Base-by-base conservation (phyloP, 1,140 invertebrate genomes). In the Drosophila funebris region DNA sequence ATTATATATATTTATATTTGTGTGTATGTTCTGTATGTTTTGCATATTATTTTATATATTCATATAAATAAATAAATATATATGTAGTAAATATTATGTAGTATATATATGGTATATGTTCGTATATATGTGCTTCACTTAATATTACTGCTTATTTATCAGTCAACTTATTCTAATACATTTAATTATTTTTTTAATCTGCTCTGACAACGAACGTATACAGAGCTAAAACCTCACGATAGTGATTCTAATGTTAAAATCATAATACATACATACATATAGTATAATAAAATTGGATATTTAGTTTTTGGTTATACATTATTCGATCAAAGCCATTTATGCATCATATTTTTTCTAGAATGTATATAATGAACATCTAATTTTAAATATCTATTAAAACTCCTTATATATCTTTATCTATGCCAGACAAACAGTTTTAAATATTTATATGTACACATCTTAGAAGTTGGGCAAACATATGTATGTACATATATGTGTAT, bases 131-230 rank as follows among this genome's bases (percentile, higher is more conserved):
- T 80, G 36, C 52, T 46, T 39, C 36, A 54, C 70, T 71, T 81
- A 78, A 75, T 52, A 54, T 58, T 87, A 73, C 44, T 66, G 46
- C 67, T 75, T 78, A 66, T 71, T 78, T 82, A 83, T 83, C 80
- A 83, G 80, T 83, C 80, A 83, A 76, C 73, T 73, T 73, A 76
- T 60, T 57, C 14, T 58, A 66, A 11, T 53, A 37, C 16, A 24
- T 46, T 33, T 36, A 33, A n/a, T 13, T 44, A 27, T 36, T 36
- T 41, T 54, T 72, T 24, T n/a, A 33, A 54, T 68, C 62, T 54
- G 43, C 64, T 72, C n/a, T 54, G 60, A 72, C 27, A n/a, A 22
- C 18, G 2, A 46, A 24, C n/a, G 20, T 46, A 13, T n/a, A 74
- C 33, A 39, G 56, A 39, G 13, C 48, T 20, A 37, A 37, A 13